Conservation (phyloP, 2,113 vertebrate species). For the rat (Rattus norvegicus) region GRCr8 NC_086019.1:23118501-23119000, state of each 20-base stretch:
- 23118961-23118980: background rate
- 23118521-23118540: background rate
- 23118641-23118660: background rate
- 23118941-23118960: background rate
- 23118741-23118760: too few species aligned
- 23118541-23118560: background rate
- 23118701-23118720: background rate
- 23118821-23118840: too few species aligned
- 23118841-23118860: too few species aligned
- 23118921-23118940: background rate
- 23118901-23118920: background rate
- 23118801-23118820: too few species aligned
- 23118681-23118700: background rate
- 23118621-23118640: background rate
- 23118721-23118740: too few species aligned
- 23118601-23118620: background rate
- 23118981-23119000: background rate
- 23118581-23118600: background rate
- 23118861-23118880: too few species aligned
- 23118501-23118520: too few species aligned
- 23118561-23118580: background rate
- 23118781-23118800: too few species aligned
- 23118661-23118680: background rate
- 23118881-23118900: too few species aligned
- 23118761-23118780: too few species aligned